Percentiles rank a stretch among this genome's conserved stretches.
phyloP scores from a whole-genome alignment of 2,797 vertebrate species.

The Scarus forsteni region DNA sequence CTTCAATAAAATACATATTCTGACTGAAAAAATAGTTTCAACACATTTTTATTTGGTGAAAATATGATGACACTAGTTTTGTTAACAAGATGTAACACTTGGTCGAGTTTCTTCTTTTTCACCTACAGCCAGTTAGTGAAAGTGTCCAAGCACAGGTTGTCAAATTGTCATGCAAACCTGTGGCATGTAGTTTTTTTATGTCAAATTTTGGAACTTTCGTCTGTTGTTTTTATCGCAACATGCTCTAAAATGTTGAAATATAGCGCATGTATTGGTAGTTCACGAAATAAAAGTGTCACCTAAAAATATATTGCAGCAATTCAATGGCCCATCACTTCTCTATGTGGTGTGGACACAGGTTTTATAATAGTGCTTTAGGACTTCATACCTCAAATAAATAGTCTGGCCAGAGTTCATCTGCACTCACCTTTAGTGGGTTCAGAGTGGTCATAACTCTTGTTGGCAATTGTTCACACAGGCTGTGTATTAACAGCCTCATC shows the following conservation, averaged over 20 bases:
- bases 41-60: neutral
- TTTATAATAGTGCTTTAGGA: neutral
- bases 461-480: conserved; percentile 15
- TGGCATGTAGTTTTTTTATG: no score
- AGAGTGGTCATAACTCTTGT: conserved; percentile 8
- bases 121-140: no score
- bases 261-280: no score
- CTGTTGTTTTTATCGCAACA: no score
- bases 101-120: no score
- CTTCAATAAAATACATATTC: conserved; percentile 62
- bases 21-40: conserved; percentile 3
- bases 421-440: neutral
- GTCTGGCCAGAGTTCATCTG: conserved; percentile 4
- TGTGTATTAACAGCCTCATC: conserved; percentile 17
- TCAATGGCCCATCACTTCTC: neutral
- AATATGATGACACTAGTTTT: no score
- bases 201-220: no score
- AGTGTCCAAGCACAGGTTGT: no score
- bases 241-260: no score
- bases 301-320: neutral
- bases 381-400: neutral
- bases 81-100: no score
- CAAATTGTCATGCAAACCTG: no score
- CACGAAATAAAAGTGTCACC: neutral
- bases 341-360: neutral